Evolutionary conservation across 2,888 invertebrate genomes (phyloP), one percentile per base, ranked within the genome.

Genomic region (Drosophila pseudotakahashii): DNA sequence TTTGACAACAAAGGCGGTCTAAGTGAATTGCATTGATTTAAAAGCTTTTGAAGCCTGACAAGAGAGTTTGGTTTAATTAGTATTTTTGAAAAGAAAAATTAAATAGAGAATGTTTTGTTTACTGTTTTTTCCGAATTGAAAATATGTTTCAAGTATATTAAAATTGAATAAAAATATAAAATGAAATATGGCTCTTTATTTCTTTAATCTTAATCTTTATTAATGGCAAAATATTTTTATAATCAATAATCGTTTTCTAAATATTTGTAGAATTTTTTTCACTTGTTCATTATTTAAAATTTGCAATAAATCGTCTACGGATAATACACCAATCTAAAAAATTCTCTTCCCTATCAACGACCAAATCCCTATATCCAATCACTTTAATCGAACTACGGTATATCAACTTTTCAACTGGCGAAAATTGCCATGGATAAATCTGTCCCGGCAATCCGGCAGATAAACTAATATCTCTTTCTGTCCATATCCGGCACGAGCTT

Each of bases 401-500:
- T 34, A 36, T 51, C 36, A 9, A 36, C 26, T 44, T 36, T 44
- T 23, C 14, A 50, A 61, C 36, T 64, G n/a, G 11, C 63, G 16
- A 39, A 53, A 66, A 47, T 39, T 39, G 59, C n/a, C 34, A 42
- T 16, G 48, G 62, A 63, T 63, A 63, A 63, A 66, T 66, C 64
- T 67, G 61, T 74, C 50, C 52, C 69, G 53, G 50, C 54, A 52
- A 69, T 71, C 50, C 74, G 69, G 57, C 77, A 62, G 79, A 81
- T 84, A 81, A 83, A 81, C 71, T 59, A 68, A 81, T 81, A 79
- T 73, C 62, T 55, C 44, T 64, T 37, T 60, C 51, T 71, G 66
- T 68, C 63, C 64, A 62, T 71, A 76, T 79, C 70, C 70, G 58
- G 59, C 32, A 50, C 61, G 61, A 44, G 61, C 78, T 85, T 85